Conservation (phyloP, 2,888 invertebrate species). For the Vandiemenella viatica region DNA sequence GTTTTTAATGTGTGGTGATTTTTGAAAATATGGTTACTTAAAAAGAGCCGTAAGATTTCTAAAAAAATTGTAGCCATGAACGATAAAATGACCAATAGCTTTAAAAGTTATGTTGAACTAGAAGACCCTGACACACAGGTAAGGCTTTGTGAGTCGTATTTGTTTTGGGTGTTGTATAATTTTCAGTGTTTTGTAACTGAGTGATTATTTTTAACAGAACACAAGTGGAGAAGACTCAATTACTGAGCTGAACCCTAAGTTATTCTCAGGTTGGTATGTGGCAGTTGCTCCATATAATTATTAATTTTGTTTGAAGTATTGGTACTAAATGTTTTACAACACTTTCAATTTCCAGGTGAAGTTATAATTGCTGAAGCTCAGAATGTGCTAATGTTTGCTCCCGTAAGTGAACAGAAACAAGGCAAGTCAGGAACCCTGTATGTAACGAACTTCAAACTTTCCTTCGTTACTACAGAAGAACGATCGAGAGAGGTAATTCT, state of each 20-base stretch:
- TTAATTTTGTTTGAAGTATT: not conserved
- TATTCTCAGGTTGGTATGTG: constrained; percentile 34
- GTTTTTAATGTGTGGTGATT: too few relatives aligned
- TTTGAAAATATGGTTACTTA: too few relatives aligned
- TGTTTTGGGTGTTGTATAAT: not conserved
- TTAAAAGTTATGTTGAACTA: constrained; percentile 31
- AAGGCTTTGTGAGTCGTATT: too few relatives aligned
- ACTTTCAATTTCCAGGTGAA: constrained; percentile 44
- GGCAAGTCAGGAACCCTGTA: constrained; percentile 71
- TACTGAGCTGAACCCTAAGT: constrained; percentile 35
- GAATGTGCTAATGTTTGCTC: constrained; percentile 68
- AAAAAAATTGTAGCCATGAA: too few relatives aligned
- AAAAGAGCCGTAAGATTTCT: too few relatives aligned
- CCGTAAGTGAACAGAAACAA: constrained; percentile 61
- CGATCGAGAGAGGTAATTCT: constrained; percentile 36
- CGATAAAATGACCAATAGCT: constrained; percentile 29
- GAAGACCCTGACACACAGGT: constrained; percentile 31
- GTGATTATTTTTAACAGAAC: constrained; percentile 26
- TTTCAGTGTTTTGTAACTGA: constrained; percentile 21
- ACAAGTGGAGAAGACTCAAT: constrained; percentile 38
- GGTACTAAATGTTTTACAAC: not conserved
- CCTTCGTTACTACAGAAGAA: constrained; percentile 59
- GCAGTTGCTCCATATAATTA: not conserved
- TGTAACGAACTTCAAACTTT: constrained; percentile 84
- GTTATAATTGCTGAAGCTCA: constrained; percentile 64